Conservation (phyloP, 2,797 vertebrate genomes). For the Capromys pilorides region DNA sequence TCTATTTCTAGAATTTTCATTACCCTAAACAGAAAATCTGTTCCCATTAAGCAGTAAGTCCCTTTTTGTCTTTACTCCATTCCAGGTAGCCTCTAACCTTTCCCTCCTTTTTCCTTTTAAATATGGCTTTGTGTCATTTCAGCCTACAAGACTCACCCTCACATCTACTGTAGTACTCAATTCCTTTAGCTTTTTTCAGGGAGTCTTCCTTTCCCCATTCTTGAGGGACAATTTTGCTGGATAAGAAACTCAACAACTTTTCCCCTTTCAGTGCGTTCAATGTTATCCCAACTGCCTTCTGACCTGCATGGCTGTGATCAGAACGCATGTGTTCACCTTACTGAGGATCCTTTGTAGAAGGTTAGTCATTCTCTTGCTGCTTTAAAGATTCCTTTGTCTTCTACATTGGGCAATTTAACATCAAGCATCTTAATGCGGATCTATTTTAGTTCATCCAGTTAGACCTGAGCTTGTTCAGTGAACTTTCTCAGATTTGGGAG, state of each 20-base stretch:
- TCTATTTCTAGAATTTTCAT: not conserved
- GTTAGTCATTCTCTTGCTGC: not conserved
- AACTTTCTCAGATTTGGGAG: not conserved
- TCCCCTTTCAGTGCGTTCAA: not conserved
- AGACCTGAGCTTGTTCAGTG: not conserved
- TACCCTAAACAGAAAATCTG: not conserved
- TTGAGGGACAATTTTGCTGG: not conserved
- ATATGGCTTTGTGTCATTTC: not conserved
- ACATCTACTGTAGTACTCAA: not conserved
- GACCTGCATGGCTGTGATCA: not conserved
- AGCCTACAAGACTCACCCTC: not conserved
- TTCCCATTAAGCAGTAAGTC: too few species aligned
- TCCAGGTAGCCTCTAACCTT: too few species aligned
- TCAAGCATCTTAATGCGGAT: not conserved
- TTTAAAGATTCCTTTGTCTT: not conserved
- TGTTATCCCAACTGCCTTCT: not conserved
- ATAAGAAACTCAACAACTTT: not conserved
- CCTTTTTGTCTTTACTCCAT: not conserved
- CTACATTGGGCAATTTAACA: not conserved
- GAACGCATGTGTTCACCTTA: not conserved
- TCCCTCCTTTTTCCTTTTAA: not conserved
- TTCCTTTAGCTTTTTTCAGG: not conserved
- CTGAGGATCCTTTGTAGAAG: not conserved
- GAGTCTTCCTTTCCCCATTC: conserved; percentile 18
- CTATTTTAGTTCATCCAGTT: not conserved